Evolutionary conservation across 1,140 invertebrate species (phyloP).

Genomic region (Drosophila gunungcola): DNA sequence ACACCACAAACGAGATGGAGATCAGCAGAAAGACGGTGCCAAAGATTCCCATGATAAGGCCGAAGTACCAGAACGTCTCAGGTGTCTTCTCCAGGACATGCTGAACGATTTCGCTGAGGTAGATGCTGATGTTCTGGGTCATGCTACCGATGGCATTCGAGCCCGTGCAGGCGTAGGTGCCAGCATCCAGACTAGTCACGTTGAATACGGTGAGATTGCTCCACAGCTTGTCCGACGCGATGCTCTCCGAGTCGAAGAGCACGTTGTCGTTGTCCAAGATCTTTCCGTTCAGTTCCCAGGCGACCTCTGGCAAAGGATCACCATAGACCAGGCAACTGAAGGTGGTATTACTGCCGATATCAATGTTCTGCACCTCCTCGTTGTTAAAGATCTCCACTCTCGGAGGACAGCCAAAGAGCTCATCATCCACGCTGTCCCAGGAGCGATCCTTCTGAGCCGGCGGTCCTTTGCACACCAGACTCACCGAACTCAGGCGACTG

Average conservation of each 20-base stretch:
- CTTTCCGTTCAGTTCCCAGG: conserved; percentile 92
- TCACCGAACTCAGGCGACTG: conserved; percentile 88
- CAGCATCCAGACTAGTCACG: conserved; percentile 91
- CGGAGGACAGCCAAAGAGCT: conserved; percentile 91
- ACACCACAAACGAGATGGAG: conserved; percentile 84
- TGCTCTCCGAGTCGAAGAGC: conserved; percentile 78
- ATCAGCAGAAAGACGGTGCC: conserved; percentile 81
- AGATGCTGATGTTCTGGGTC: conserved; percentile 89
- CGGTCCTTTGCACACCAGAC: conserved; percentile 88
- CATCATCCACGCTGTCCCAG: conserved; percentile 89
- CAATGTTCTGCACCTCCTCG: conserved; percentile 88
- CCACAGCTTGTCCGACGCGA: conserved; percentile 86
- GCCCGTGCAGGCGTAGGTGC: conserved; percentile 92
- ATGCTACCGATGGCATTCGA: conserved; percentile 90
- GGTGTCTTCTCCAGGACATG: conserved; percentile 84
- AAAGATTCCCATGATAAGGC: conserved; percentile 84
- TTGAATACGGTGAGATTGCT: conserved; percentile 90
- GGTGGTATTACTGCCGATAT: conserved; percentile 90
- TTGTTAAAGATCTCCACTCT: conserved; percentile 87
- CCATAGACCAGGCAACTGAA: conserved; percentile 92
- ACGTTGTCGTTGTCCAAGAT: conserved; percentile 86
- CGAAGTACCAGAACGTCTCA: conserved; percentile 84
- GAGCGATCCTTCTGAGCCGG: conserved; percentile 86
- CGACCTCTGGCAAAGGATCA: conserved; percentile 92
- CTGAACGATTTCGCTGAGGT: conserved; percentile 89